Percentiles rank a stretch among this genome's conserved stretches.
Conservation (phyloP, 2,113 vertebrate species). For the Dicrurus megarhynchus region DNA sequence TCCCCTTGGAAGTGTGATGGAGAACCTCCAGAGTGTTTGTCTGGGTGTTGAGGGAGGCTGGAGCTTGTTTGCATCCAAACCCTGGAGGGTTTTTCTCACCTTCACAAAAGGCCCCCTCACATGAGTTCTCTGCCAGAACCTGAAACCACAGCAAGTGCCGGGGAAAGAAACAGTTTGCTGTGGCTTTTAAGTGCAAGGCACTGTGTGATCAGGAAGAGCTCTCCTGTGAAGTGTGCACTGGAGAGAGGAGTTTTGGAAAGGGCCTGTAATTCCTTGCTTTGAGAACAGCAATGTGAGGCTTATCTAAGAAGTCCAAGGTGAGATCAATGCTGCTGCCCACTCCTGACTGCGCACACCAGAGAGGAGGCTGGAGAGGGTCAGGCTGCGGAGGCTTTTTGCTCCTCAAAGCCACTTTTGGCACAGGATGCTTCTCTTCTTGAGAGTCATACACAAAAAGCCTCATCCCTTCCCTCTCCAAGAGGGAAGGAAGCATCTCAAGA, state of each 20-base stretch:
- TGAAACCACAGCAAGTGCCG: background rate
- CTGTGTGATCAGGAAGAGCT: background rate
- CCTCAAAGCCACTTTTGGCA: background rate
- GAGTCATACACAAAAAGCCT: background rate
- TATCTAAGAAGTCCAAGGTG: background rate
- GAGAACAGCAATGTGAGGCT: background rate
- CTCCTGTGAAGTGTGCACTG: background rate
- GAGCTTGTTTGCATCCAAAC: background rate
- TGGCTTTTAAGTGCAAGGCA: background rate
- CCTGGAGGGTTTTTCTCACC: background rate
- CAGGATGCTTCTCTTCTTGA: background rate
- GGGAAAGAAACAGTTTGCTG: background rate
- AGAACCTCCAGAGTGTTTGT: background rate
- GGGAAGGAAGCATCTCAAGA: background rate
- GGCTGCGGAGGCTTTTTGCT: background rate
- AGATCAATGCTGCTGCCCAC: background rate
- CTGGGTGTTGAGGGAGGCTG: background rate
- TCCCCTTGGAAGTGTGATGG: accelerated
- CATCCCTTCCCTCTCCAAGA: background rate
- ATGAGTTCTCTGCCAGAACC: background rate
- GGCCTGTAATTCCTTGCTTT: background rate
- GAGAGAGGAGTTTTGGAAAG: background rate
- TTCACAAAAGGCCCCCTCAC: background rate
- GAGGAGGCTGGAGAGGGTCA: background rate
- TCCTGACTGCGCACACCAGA: accelerated